Evolutionary conservation across 2,888 invertebrate genomes (phyloP), one percentile per base, ranked within the genome.

Genomic region (Callyntrura guangdongensis): DNA sequence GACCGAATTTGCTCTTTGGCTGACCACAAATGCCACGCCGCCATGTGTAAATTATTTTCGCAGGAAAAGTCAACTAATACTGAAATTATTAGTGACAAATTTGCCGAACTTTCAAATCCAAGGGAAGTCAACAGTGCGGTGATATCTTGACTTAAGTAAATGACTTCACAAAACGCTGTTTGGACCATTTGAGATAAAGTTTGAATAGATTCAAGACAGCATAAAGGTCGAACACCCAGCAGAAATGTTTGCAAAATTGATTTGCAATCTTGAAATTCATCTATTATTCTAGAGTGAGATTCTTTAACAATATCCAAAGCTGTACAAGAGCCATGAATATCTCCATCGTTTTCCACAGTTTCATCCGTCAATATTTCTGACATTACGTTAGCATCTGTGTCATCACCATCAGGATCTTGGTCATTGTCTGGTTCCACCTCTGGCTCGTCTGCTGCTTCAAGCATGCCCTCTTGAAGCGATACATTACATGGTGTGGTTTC

Each of bases 401-500:
- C 90, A 53, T 92, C 91, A 6, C 82, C 91, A 27, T 89, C 84
- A 8, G 49, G 59, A 49, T 88, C 87, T 9, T 67, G 64, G 22
- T 83, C 83, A 1, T 12, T 77, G 17, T 84, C 91, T 8, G 14
- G 82, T 20, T 83, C 83, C 20, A n/a, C 64, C 36, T 45, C 92
- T 56, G 89, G 90, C 59, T 92, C 87, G 12, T 90, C 93, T 8
- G 89, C 92, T 2, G 86, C 77, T 36, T 91, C 91, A 14, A 86
- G 87, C 67, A 91, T 85, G 0, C 91, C 91, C 0, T 90, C 91
- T 61, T 93, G 92, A 12, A 93, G 92, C 0, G 93, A 93, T 17
- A 92, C 90, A 53, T 94, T 93, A 53, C 92, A 92, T 3, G 94
- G 94, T 3, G 94, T 94, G 0, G 93, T 93, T 45, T 94, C 94